Conservation (phyloP, 2,888 invertebrate species). For the Pachycephus smyrnensis region DNA sequence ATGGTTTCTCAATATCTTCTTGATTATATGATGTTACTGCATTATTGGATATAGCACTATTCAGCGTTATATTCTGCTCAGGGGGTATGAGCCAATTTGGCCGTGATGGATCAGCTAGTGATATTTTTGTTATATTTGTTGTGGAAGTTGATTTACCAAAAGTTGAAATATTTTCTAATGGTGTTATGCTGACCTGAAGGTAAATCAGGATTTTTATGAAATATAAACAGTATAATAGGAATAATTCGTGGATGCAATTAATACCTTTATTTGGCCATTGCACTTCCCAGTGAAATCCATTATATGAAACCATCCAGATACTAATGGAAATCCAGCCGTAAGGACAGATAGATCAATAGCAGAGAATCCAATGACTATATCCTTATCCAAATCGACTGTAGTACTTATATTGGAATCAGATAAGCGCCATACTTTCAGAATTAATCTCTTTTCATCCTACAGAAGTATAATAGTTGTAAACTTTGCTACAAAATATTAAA, state of each 20-base stretch:
- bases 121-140: slow-evolving; percentile 28
- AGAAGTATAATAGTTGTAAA: slow-evolving; percentile 35
- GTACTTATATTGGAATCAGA: slow-evolving; percentile 64
- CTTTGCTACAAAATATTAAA: not conserved
- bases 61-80: slow-evolving; percentile 14
- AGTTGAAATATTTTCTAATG: slow-evolving; percentile 67
- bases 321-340: slow-evolving; percentile 68
- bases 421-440: slow-evolving; percentile 74
- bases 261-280: slow-evolving; percentile 74
- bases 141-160: slow-evolving; percentile 41
- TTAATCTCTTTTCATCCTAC: slow-evolving; percentile 71
- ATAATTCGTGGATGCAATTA: slow-evolving; percentile 22
- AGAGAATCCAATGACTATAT: slow-evolving; percentile 73
- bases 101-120: slow-evolving; percentile 16
- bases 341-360: slow-evolving; percentile 72
- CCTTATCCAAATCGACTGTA: slow-evolving; percentile 70
- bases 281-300: slow-evolving; percentile 71
- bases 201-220: slow-evolving; percentile 13
- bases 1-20: slow-evolving; percentile 10
- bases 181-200: slow-evolving; percentile 69
- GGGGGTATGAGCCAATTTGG: slow-evolving; percentile 25
- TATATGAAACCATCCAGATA: slow-evolving; percentile 76
- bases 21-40: slow-evolving; percentile 10
- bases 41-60: not conserved
- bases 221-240: not conserved